phyloP scores from a whole-genome alignment of 2,797 vertebrate species.

The Sparidentex hasta region DNA sequence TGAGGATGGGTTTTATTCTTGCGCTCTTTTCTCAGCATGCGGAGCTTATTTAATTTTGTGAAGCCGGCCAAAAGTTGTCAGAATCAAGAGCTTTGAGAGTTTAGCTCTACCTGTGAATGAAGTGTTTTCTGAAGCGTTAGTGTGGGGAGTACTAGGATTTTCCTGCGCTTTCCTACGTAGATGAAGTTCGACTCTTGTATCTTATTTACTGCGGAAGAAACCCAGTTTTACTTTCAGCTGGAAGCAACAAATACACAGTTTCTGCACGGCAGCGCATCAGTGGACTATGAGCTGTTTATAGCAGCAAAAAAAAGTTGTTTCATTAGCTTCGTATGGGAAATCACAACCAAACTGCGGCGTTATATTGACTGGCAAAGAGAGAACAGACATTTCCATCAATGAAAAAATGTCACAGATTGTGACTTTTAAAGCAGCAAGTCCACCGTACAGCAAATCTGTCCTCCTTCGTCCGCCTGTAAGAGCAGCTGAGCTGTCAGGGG shows the following conservation, averaged over 20 bases:
- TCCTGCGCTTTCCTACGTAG: neutral
- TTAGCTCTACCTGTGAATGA: neutral
- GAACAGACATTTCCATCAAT: constrained; percentile 23
- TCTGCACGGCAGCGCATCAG: neutral
- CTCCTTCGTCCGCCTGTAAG: constrained; percentile 28
- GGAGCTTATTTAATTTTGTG: neutral
- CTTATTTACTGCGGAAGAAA: neutral
- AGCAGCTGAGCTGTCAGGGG: constrained; percentile 60
- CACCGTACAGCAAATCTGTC: constrained; percentile 26
- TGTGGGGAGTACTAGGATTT: neutral
- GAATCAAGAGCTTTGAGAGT: constrained; percentile 2
- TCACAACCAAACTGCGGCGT: neutral
- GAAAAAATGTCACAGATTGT: constrained; percentile 36
- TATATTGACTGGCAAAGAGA: constrained; percentile 14
- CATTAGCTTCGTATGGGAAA: neutral
- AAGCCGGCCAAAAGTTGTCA: neutral
- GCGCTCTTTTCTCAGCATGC: neutral
- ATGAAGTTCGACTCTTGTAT: neutral
- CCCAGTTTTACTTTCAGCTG: neutral
- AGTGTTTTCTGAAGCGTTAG: neutral
- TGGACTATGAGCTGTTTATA: constrained; percentile 7
- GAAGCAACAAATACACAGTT: neutral
- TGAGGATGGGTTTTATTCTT: constrained; percentile 41
- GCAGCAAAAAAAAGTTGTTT: neutral
- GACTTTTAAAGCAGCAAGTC: constrained; percentile 30